Base-by-base conservation (phyloP, 1,140 invertebrate genomes). In the Lerema accius region DNA sequence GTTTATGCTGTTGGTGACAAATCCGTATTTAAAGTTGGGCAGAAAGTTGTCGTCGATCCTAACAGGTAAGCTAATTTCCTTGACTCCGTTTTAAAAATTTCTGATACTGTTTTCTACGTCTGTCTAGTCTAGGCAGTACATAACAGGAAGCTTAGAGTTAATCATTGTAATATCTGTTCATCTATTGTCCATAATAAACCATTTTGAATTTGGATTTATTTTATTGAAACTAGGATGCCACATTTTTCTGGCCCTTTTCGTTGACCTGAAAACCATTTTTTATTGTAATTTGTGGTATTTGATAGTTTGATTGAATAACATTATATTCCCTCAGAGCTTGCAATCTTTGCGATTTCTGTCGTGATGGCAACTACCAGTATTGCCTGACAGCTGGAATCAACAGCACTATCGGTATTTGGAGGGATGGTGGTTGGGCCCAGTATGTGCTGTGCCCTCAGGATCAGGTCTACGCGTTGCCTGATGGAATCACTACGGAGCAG, bases 341-440 rank as follows among this genome's bases (percentile, higher is more conserved):
- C 73, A 80, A 91, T 28, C 90, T 90, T n/a, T 95, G 94, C 68
- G 69, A 82, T 4, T 90, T 83, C 63, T 95, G 94, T 65, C 93
- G 93, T 63, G 82, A 71, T 17, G 93, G 92, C 3, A 92, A 89
- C 35, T 94, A 94, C 73, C 94, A 95, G 70, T 92, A 93, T 62
- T 95, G 94, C 69, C 51, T 79, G 4, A 63, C 58, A 0, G 94
- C 93, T 49, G 94, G 93, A 0, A 90, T 94, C 39, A 92, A 94
- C 67, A 93, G 86, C 50, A 94, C 94, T 0, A 87, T 95, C 6
- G 94, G 95, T 0, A 95, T 95, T 39, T 94, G 82, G 69, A 82
- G 76, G 17, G 84, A 95, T 71, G 94, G 94, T 0, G 95, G 94
- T 16, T 95, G 94, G 94, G 92, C 94, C 0, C 92, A 94, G 58